phyloP scores from a whole-genome alignment of 2,888 invertebrate species.

The Cotesia congregata region DNA sequence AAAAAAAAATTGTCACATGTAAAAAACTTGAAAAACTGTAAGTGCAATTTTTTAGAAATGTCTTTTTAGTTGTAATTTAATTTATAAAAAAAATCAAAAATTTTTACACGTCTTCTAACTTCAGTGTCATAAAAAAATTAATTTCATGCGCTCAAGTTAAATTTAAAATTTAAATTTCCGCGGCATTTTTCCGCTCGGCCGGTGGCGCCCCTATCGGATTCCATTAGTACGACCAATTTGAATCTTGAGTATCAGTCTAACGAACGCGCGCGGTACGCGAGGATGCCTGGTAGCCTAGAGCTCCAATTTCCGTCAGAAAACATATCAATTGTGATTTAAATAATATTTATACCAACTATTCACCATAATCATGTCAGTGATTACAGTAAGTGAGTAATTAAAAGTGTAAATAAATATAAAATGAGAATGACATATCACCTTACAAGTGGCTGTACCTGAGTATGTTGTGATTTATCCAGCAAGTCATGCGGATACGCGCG shows the following conservation, averaged over 20 bases:
- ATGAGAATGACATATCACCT: constrained; percentile 21
- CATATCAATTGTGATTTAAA: neutral
- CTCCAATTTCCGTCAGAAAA: neutral
- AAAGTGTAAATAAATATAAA: neutral
- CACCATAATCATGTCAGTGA: neutral
- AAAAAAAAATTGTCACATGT: too few species aligned
- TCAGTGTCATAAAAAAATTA: too few species aligned
- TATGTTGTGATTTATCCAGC: constrained; percentile 24
- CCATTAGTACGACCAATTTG: constrained; percentile 32
- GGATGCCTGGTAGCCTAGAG: constrained; percentile 49
- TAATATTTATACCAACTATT: neutral
- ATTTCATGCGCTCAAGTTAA: neutral
- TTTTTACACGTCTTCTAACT: too few species aligned
- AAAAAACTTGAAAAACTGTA: too few species aligned
- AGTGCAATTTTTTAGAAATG: too few species aligned
- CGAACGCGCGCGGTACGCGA: constrained; percentile 58
- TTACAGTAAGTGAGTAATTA: neutral
- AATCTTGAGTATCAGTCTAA: constrained; percentile 52
- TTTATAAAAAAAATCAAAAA: too few species aligned
- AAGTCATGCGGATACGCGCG: constrained; percentile 27
- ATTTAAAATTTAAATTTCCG: neutral
- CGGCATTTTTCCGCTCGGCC: neutral
- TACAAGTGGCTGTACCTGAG: constrained; percentile 8
- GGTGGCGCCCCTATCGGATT: constrained; percentile 5
- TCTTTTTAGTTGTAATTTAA: too few species aligned